phyloP scores from a whole-genome alignment of 2,797 vertebrate species.

The Apogon hyalosoma region DNA sequence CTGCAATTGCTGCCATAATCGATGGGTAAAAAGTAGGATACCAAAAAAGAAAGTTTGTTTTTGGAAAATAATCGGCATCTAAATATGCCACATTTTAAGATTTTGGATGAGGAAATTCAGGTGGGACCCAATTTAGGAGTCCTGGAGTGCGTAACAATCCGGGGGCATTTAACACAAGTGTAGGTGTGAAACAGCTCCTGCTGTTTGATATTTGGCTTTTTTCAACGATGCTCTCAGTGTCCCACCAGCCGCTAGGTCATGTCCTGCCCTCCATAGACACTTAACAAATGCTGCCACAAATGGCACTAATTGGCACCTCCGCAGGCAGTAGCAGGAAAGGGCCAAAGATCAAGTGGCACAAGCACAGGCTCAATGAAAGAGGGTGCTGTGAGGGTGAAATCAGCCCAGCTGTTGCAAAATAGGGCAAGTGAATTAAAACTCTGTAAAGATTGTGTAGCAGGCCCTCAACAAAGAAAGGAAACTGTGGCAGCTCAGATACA shows the following conservation, averaged over 20 bases:
- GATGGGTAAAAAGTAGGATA: conserved; percentile 40
- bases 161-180: conserved; percentile 78
- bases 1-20: conserved; percentile 52
- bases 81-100: conserved; percentile 44
- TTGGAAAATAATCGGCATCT: conserved; percentile 39
- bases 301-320: conserved; percentile 89
- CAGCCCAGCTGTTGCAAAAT: conserved; percentile 75
- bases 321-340: conserved; percentile 81
- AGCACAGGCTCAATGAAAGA: conserved; percentile 59
- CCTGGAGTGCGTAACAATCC: conserved; percentile 65
- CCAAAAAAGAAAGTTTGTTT: conserved; percentile 38
- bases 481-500: conserved; percentile 10
- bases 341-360: conserved; percentile 82
- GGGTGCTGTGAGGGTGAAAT: conserved; percentile 66
- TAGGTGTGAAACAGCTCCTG: conserved; percentile 80
- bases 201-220: conserved; percentile 76
- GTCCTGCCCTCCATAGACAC: conserved; percentile 67
- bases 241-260: conserved; percentile 59
- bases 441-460: conserved; percentile 14
- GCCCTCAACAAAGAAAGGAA: conserved; percentile 11
- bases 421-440: conserved; percentile 51
- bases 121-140: conserved; percentile 40
- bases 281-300: conserved; percentile 83
- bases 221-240: conserved; percentile 57
- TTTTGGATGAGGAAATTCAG: conserved; percentile 57